Evolutionary conservation across 2,797 vertebrate species (phyloP).

Genomic region (Epinephelus awoara): DNA sequence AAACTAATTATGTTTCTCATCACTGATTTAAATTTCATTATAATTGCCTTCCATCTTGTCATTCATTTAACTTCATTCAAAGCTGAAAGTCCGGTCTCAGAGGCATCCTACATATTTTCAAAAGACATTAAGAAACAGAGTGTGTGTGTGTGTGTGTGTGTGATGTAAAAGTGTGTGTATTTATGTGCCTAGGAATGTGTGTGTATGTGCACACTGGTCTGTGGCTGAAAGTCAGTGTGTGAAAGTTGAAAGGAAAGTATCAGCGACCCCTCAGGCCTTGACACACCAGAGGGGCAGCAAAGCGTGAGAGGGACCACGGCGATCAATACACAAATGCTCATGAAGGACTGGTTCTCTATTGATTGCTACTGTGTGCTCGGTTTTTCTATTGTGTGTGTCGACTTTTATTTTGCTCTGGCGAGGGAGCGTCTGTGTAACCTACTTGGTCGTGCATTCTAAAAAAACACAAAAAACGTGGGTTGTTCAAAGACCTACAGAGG

Average conservation of each 20-base stretch:
- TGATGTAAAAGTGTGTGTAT: not conserved
- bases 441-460: slow-evolving; percentile 28
- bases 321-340: slow-evolving; percentile 68
- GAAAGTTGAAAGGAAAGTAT: slow-evolving; percentile 61
- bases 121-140: not conserved
- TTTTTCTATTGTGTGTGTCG: slow-evolving; percentile 28
- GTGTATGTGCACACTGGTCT: not conserved
- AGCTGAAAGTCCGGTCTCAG: not conserved
- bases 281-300: slow-evolving; percentile 51
- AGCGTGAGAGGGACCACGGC: slow-evolving; percentile 51
- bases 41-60: not conserved
- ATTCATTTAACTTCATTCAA: not conserved
- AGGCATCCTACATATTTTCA: not conserved
- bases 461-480: slow-evolving; percentile 13
- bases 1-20: not conserved
- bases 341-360: slow-evolving; percentile 44
- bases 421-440: slow-evolving; percentile 44
- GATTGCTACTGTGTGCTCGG: slow-evolving; percentile 32
- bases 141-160: not conserved
- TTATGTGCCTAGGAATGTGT: not conserved
- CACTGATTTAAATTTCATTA: not conserved
- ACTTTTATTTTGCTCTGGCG: slow-evolving; percentile 51
- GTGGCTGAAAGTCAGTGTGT: slow-evolving; percentile 55
- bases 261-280: slow-evolving; percentile 51
- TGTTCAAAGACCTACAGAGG: slow-evolving; percentile 41